Base-by-base conservation (phyloP, 2,888 invertebrate genomes). In the Himalopsyche tibetana region DNA sequence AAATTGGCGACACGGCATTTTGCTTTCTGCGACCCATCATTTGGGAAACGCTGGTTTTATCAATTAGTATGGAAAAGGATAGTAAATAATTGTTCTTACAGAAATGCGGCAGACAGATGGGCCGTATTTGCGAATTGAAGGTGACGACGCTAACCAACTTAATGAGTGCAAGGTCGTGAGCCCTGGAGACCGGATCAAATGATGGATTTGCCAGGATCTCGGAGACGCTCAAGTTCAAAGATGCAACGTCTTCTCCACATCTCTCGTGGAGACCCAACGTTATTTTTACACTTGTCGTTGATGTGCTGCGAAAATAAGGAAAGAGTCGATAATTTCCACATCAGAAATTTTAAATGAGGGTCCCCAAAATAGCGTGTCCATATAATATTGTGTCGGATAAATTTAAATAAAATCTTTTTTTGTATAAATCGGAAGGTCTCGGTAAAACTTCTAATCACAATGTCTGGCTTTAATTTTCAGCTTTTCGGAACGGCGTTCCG, bases 91-190 rank as follows among this genome's bases (percentile, higher is more conserved):
- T 28, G 11, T 45, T 45, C 88, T 90, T 89, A 92, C 93, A 92
- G 84, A 93, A 91, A 85, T 92, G 90, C 4, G 95, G 94, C 88
- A 96, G 90, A 88, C 94, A 94, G 84, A 95, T 93, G 0, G 95
- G 95, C 0, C 93, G 91, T 81, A 95, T 92, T 42, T 92, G 91
- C 86, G 91, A 92, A 88, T 92, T 93, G 87, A 94, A 93, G 86
- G 91, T 90, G 15, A 93, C 91, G 2, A 93, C 92, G 17, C 93
- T 92, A 88, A 92, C 92, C 38, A 95, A 90, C 84, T 92, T 92
- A 51, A 96, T 89, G 12, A 96, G 89, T 0, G 95, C 95, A 12
- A 95, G 91, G 90, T 96, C 95, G 88, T 95, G 93, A 36, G 94
- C 93, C 85, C 91, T 91, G 74, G 93, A 93, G 2, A 91, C 91